Evolutionary conservation across 64 coral and sea anemone species (phyloP).

Genomic region (Pocillopora damicornis): DNA sequence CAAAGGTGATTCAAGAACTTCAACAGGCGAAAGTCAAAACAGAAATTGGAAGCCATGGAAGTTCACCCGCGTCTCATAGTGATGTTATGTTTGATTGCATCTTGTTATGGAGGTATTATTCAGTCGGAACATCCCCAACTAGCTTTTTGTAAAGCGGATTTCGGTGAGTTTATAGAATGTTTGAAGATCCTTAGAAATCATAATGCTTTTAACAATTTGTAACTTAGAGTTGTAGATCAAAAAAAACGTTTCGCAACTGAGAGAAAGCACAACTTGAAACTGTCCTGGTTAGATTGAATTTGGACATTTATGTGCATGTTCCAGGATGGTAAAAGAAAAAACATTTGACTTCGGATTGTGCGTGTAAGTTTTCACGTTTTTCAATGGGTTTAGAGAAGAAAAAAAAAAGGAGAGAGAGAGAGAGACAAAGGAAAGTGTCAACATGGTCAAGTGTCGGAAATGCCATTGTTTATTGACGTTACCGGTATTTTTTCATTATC

Average conservation of each 20-base stretch:
- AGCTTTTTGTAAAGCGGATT: constrained; percentile 13
- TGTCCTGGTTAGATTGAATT: not conserved
- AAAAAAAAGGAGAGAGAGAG: too few species aligned
- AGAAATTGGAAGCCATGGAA: not conserved
- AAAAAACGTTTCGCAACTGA: not conserved
- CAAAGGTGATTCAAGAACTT: not conserved
- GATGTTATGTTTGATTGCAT: not conserved
- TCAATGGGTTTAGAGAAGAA: too few species aligned
- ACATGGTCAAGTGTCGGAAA: too few species aligned
- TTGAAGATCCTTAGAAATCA: not conserved
- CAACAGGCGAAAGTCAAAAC: not conserved
- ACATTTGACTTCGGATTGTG: too few species aligned
- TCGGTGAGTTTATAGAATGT: not conserved
- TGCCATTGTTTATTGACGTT: too few species aligned
- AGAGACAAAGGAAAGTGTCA: too few species aligned
- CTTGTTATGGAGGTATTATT: not conserved
- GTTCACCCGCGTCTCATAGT: not conserved
- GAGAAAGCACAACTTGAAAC: not conserved
- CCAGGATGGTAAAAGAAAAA: not conserved
- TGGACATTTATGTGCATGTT: not conserved
- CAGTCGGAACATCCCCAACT: not conserved
- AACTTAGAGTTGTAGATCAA: not conserved
- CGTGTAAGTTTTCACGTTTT: too few species aligned
- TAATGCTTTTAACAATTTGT: not conserved
- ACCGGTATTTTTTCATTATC: not conserved